These are phyloP conservation scores for Heliconius aoede DNA, from an alignment of 2,888 invertebrate species.

Conservation along the genomic window DNA sequence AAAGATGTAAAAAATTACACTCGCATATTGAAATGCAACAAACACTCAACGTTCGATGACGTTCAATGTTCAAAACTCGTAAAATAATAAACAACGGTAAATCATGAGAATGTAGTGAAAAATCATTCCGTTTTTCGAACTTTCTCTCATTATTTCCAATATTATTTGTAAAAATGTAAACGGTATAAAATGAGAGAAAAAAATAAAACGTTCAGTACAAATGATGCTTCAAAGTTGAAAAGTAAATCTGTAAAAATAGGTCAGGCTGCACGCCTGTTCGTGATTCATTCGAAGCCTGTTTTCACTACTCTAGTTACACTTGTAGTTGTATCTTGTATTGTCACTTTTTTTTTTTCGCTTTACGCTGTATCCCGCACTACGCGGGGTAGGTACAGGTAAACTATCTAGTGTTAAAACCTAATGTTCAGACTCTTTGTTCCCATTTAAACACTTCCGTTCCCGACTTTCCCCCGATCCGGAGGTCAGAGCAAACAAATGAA, in stretches of 20 bases:
- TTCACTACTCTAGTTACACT: not conserved
- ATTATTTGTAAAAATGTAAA: slow-evolving; percentile 7
- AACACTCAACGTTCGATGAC: too few species aligned
- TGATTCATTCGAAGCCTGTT: slow-evolving; percentile 13
- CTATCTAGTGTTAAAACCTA: too few species aligned
- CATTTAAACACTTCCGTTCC: too few species aligned
- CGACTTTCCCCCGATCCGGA: too few species aligned
- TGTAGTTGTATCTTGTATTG: not conserved
- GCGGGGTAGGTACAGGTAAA: too few species aligned
- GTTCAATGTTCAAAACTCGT: not conserved
- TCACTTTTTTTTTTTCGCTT: not conserved
- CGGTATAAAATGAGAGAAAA: not conserved
- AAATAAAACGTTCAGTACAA: slow-evolving; percentile 25
- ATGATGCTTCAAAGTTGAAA: slow-evolving; percentile 38
- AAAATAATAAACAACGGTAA: not conserved
- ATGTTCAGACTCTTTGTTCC: too few species aligned
- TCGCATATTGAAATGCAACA: too few species aligned
- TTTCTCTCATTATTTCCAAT: not conserved
- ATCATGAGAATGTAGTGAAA: not conserved
- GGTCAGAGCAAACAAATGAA: too few species aligned
- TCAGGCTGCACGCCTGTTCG: slow-evolving; percentile 26
- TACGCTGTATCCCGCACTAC: too few species aligned
- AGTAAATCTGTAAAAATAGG: slow-evolving; percentile 37
- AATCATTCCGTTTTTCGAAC: not conserved
- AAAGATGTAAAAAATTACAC: too few species aligned